phyloP scores from a whole-genome alignment of 2,888 invertebrate species.

The Listrodromus nycthemerus region DNA sequence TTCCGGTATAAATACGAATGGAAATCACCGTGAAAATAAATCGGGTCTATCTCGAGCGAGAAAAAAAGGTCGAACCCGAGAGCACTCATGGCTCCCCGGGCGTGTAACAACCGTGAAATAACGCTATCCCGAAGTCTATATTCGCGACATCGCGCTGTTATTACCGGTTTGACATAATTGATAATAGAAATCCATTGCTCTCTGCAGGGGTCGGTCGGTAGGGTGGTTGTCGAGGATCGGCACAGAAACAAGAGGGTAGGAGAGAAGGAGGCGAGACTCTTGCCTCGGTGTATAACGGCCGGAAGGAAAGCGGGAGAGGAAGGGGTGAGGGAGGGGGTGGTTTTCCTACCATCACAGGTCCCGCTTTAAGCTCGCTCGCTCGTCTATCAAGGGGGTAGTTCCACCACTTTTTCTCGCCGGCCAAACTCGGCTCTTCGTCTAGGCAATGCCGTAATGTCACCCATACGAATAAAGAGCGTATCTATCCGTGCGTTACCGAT shows the following conservation, averaged over 20 bases:
- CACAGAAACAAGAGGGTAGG: slow-evolving; percentile 20
- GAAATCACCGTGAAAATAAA: background rate
- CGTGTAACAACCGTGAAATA: background rate
- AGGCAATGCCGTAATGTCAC: slow-evolving; percentile 20
- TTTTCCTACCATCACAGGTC: slow-evolving; percentile 34
- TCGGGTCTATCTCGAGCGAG: background rate
- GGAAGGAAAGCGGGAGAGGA: too few relatives aligned
- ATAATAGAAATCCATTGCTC: slow-evolving; percentile 64
- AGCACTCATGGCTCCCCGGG: background rate
- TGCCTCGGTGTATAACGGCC: slow-evolving; percentile 24
- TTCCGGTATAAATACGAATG: background rate
- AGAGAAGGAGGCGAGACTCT: slow-evolving; percentile 32
- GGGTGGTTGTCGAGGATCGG: background rate
- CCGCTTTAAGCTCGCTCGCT: slow-evolving; percentile 50
- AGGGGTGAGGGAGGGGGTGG: slow-evolving; percentile 20
- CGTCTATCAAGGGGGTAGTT: slow-evolving; percentile 65
- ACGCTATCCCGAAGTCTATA: slow-evolving; percentile 59
- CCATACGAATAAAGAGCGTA: slow-evolving; percentile 19
- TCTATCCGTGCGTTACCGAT: slow-evolving; percentile 29
- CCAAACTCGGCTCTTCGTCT: slow-evolving; percentile 29
- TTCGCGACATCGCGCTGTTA: slow-evolving; percentile 67
- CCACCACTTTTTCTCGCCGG: slow-evolving; percentile 73
- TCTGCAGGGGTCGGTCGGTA: background rate
- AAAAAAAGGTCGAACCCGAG: background rate
- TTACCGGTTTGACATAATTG: slow-evolving; percentile 73